Conservation (phyloP, 1,140 invertebrate genomes). For the Drosophila triauraria region DNA sequence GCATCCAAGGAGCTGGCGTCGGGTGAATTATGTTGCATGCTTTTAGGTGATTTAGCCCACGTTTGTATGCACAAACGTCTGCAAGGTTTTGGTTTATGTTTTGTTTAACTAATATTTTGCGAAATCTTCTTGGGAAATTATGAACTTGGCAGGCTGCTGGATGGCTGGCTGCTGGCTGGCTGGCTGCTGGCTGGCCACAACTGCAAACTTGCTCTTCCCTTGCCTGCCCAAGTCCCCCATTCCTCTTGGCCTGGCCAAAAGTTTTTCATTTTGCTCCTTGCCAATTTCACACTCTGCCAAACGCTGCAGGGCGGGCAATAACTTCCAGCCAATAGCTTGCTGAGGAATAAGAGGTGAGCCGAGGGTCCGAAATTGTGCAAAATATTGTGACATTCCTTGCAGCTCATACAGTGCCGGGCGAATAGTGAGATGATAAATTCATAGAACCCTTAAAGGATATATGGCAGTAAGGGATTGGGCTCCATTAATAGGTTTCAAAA, state of each 20-base stretch:
- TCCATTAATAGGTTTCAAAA: constrained; percentile 1
- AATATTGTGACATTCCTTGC: constrained; percentile 45
- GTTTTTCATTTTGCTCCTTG: constrained; percentile 79
- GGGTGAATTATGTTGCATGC: constrained; percentile 80
- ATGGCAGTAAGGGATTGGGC: neutral
- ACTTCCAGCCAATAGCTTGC: constrained; percentile 60
- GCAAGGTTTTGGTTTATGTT: constrained; percentile 80
- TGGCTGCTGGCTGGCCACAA: constrained; percentile 23
- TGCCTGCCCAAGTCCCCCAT: neutral
- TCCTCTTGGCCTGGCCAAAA: constrained; percentile 49
- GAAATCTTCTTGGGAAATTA: constrained; percentile 76
- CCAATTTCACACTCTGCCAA: constrained; percentile 82
- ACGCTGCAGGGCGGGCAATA: constrained; percentile 72
- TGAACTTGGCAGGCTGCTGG: constrained; percentile 58
- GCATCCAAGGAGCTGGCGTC: constrained; percentile 63
- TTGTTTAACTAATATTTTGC: constrained; percentile 83
- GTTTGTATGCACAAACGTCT: constrained; percentile 82
- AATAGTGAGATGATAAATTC: constrained; percentile 4
- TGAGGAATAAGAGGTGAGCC: constrained; percentile 36
- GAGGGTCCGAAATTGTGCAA: constrained; percentile 38
- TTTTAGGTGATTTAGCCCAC: constrained; percentile 81
- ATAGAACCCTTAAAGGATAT: neutral
- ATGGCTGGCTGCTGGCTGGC: constrained; percentile 13
- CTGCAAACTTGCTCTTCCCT: constrained; percentile 6
- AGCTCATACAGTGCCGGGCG: constrained; percentile 2